A percentile compares a stretch with the other conserved stretches of the same genome.
These are phyloP conservation scores for Odontocolon sp. DNA, from an alignment of 2,888 invertebrate species.

Conservation along the genomic window DNA sequence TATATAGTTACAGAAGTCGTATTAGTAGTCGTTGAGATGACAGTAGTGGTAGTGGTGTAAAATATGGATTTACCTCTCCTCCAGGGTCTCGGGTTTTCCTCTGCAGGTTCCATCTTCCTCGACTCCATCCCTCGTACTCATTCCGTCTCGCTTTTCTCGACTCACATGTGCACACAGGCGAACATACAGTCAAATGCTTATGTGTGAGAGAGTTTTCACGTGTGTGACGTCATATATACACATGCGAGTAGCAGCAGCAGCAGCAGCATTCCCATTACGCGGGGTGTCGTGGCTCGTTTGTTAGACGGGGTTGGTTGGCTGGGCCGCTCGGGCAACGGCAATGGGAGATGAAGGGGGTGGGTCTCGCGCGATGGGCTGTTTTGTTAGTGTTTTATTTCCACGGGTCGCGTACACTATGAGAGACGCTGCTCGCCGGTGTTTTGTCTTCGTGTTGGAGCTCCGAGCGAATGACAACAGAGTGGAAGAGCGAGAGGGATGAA, in stretches of 20 bases:
- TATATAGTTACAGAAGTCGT: no score
- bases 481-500: slow-evolving; percentile 35
- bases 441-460: slow-evolving; percentile 65
- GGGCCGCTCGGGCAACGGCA: slow-evolving; percentile 52
- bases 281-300: slow-evolving; percentile 78
- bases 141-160: slow-evolving; percentile 33
- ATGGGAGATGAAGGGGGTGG: slow-evolving; percentile 19
- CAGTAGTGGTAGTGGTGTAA: slow-evolving; percentile 76
- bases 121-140: slow-evolving; percentile 51
- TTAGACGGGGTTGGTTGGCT: slow-evolving; percentile 71
- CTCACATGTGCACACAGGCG: slow-evolving; percentile 57
- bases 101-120: slow-evolving; percentile 68
- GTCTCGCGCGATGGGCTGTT: slow-evolving; percentile 66
- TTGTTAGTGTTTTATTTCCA: slow-evolving; percentile 76
- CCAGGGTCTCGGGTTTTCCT: slow-evolving; percentile 75
- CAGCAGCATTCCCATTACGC: slow-evolving; percentile 74
- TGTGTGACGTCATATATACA: slow-evolving; percentile 72
- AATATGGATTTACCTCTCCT: slow-evolving; percentile 80
- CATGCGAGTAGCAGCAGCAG: slow-evolving; percentile 27
- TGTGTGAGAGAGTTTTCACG: slow-evolving; percentile 60
- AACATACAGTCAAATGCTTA: slow-evolving; percentile 41
- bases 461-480: slow-evolving; percentile 53
- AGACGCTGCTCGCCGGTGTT: slow-evolving; percentile 65
- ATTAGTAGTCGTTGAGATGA: slow-evolving; percentile 43
- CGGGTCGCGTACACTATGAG: slow-evolving; percentile 58